Evolutionary conservation across 1,140 invertebrate species (phyloP).

Genomic region (Saxidomus purpurata): DNA sequence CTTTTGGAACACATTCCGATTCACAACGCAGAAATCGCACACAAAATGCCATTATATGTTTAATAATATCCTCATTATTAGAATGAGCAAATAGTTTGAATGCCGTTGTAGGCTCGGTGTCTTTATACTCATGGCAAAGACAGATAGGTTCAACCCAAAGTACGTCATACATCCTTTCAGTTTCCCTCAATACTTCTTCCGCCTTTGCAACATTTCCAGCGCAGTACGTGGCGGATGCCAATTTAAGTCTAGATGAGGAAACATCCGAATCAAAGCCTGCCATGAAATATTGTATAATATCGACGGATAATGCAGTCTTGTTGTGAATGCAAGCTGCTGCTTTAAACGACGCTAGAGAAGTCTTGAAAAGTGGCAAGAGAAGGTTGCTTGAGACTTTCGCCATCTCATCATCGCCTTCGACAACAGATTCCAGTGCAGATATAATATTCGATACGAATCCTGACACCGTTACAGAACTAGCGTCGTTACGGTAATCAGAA

Average conservation of each 20-base stretch:
- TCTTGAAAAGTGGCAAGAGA: not conserved
- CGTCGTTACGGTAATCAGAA: not conserved
- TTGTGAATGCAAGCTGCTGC: not conserved
- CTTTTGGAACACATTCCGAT: not conserved
- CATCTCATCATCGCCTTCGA: not conserved
- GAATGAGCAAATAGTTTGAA: not conserved
- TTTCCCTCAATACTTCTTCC: not conserved
- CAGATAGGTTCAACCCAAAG: not conserved
- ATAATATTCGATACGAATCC: not conserved
- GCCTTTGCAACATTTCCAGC: not conserved
- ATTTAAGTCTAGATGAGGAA: not conserved
- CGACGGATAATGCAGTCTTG: not conserved
- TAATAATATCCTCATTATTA: not conserved
- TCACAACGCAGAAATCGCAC: not conserved
- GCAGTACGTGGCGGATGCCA: not conserved
- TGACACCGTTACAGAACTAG: not conserved
- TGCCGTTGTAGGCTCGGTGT: not conserved
- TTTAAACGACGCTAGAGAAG: not conserved
- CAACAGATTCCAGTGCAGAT: not conserved
- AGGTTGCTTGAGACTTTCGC: not conserved
- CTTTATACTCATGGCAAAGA: not conserved
- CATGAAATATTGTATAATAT: not conserved
- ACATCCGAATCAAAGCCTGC: not conserved
- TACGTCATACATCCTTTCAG: not conserved
- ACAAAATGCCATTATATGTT: not conserved